Evolutionary conservation across 2,797 vertebrate species (phyloP), one percentile per base, ranked within the genome.

Genomic region (Cottoperca gobio): DNA sequence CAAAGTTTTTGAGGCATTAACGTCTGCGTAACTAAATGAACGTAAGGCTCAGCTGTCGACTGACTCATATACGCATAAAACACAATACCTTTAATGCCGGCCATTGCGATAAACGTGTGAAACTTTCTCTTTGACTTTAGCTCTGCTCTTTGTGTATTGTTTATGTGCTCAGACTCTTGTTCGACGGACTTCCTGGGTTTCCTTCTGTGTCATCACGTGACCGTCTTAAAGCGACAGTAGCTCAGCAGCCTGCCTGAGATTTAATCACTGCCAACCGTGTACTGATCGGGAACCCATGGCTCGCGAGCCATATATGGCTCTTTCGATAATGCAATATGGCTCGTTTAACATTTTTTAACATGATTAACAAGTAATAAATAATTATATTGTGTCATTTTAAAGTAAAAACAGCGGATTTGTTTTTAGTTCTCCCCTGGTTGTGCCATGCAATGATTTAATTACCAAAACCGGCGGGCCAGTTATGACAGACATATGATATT

Each of bases 61-160:
- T 3, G 53, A 10, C 1, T 2, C 2, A 6, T n/a, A 5, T 16
- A 8, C 1, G 4, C 1, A 24, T 13, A 1, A 0, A 14, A 17
- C 3, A 12, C 60, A 42, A 63, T 93, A 95, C 95, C 94, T 95
- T 95, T 95, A 70, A 95, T 93, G 31, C 94, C 94, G 35, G 95
- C 93, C 95, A 95, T 95, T 31, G 42, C 65, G 39, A 49, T 24
- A 21, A 71, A 65, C 7, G 40, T 31, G 57, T 13, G 1, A 21
- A 66, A 43, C 0, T 16, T 62, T 63, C 11, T 16, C 8, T 54
- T 43, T 37, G 54, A 68, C 45, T 83, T 82, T 62, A 16, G n/a
- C 16, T 73, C 21, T 53, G 37, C 2, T 86, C 79, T 89, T 88
- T 85, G 86, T 81, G 73, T 66, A 68, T 73, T 90, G 88, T 91